Evolutionary conservation across 2,888 invertebrate species (phyloP).

Genomic region (Euproctis similis): DNA sequence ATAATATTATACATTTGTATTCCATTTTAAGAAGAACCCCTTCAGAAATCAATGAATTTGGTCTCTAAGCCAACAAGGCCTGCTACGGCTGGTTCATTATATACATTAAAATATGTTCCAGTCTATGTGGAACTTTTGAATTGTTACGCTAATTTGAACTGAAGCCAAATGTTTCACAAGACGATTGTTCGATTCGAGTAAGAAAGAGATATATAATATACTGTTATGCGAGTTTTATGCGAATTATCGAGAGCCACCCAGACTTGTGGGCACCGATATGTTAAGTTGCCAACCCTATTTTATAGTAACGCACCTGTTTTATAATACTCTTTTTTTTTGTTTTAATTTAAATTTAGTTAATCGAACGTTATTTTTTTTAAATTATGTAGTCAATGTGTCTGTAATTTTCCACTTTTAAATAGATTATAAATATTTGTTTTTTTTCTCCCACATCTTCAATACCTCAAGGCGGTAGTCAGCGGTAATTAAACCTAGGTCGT

Average conservation of each 20-base stretch:
- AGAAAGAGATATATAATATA: not conserved
- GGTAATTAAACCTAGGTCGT: too few relatives aligned
- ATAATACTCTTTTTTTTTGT: too few relatives aligned
- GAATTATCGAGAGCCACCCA: not conserved
- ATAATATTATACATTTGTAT: not conserved
- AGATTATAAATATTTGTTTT: too few relatives aligned
- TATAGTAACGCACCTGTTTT: too few relatives aligned
- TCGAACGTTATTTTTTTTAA: too few relatives aligned
- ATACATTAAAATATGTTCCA: not conserved
- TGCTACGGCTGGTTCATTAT: not conserved
- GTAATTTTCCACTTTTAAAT: too few relatives aligned
- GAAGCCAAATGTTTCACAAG: not conserved
- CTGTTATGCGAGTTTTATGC: not conserved
- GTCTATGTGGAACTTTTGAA: not conserved
- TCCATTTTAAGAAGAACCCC: constrained; percentile 1
- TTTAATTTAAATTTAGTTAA: too few relatives aligned
- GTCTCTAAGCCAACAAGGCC: not conserved
- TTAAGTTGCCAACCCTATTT: too few relatives aligned
- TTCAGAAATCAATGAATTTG: not conserved
- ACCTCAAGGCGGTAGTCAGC: too few relatives aligned
- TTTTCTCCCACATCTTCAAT: too few relatives aligned
- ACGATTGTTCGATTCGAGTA: not conserved
- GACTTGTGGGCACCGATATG: not conserved
- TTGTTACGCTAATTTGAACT: not conserved
- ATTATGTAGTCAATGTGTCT: too few relatives aligned